These are phyloP conservation scores for Ellobius talpinus DNA, from an alignment of 2,113 vertebrate genomes.

Conservation along the genomic window DNA sequence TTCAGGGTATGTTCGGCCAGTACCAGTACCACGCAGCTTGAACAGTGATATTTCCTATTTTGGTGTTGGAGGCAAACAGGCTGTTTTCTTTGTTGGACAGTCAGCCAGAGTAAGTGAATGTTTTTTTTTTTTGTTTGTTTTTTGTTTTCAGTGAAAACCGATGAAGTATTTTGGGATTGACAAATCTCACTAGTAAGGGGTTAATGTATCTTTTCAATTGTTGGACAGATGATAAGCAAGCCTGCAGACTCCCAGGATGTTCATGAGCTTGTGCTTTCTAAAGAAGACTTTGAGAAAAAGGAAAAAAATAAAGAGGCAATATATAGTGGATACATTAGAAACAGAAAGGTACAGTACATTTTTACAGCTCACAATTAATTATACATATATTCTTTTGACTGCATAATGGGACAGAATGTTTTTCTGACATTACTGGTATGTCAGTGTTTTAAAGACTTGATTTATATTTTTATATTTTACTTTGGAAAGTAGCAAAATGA, in stretches of 20 bases:
- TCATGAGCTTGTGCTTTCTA: conserved; percentile 95
- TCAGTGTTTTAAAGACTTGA: conserved; percentile 20
- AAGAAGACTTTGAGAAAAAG: conserved; percentile 96
- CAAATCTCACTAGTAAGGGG: conserved; percentile 39
- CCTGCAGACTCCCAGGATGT: conserved; percentile 91
- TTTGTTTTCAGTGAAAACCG: conserved; percentile 30
- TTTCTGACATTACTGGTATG: neutral
- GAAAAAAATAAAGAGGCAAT: conserved; percentile 93
- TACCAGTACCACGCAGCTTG: conserved; percentile 92
- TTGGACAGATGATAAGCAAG: conserved; percentile 95
- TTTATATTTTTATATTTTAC: conserved; percentile 31
- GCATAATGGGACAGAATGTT: neutral
- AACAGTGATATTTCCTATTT: conserved; percentile 99
- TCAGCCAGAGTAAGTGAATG: conserved; percentile 91
- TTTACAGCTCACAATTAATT: conserved; percentile 52
- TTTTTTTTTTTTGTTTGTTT: conserved; percentile 62
- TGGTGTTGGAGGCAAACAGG: conserved; percentile 98
- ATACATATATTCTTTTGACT: conserved; percentile 28
- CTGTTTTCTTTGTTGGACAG: conserved; percentile 95
- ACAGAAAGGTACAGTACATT: conserved; percentile 91
- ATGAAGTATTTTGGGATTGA: conserved; percentile 56
- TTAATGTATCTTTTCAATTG: conserved; percentile 55
- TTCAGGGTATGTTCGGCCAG: conserved; percentile 90
- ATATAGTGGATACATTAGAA: conserved; percentile 91
- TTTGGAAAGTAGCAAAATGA: conserved; percentile 37